These are phyloP conservation scores for Puntigrus tetrazona DNA, from an alignment of 2,113 vertebrate genomes.

Conservation along the genomic window DNA sequence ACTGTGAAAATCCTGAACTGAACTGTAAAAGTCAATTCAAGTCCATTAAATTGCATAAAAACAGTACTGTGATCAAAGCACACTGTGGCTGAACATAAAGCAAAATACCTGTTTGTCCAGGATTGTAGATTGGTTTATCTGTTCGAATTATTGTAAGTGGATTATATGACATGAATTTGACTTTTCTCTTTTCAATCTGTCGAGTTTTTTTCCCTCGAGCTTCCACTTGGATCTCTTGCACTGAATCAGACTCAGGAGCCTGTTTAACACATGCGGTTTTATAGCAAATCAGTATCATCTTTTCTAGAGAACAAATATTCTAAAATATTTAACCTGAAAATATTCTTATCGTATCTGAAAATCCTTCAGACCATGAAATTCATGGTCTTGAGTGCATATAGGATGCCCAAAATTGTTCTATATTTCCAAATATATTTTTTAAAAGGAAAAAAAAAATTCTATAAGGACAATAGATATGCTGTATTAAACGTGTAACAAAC, in stretches of 20 bases:
- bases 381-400: background rate
- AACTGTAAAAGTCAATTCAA: background rate
- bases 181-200: constrained; percentile 62
- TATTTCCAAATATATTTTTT: background rate
- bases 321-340: background rate
- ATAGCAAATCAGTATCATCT: background rate
- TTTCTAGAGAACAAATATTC: background rate
- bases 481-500: too few species aligned
- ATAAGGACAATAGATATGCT: constrained; percentile 57
- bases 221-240: constrained; percentile 59
- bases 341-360: too few species aligned
- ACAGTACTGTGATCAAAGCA: background rate
- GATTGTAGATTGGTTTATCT: constrained; percentile 73
- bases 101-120: constrained; percentile 68
- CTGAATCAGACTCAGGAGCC: constrained; percentile 57
- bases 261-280: constrained; percentile 40
- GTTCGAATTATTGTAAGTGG: constrained; percentile 64
- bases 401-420: background rate
- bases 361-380: too few species aligned
- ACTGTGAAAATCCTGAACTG: constrained; percentile 18
- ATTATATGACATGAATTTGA: constrained; percentile 55
- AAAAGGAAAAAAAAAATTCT: background rate
- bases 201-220: constrained; percentile 62
- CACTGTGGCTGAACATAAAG: background rate
- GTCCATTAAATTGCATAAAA: background rate